phyloP scores from a whole-genome alignment of 1,140 invertebrate species.

The Drosophila lowei region DNA sequence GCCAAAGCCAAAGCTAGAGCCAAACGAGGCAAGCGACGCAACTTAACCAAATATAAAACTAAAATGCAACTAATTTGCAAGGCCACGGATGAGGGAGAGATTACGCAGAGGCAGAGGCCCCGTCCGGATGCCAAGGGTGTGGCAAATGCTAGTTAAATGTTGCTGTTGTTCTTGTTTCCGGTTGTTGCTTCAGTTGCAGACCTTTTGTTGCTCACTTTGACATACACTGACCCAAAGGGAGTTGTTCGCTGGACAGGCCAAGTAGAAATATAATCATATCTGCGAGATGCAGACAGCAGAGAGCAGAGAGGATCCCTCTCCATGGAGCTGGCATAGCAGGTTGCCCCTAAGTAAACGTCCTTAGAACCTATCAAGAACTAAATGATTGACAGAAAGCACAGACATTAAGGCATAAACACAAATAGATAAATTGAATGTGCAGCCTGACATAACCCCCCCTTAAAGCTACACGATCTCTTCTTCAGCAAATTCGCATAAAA shows the following conservation, averaged over 20 bases:
- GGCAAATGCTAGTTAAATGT: conserved; percentile 34
- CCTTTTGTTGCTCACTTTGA: conserved; percentile 42
- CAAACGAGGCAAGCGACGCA: conserved; percentile 25
- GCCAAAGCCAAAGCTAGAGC: conserved; percentile 6
- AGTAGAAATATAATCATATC: too few relatives aligned
- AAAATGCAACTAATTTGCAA: conserved; percentile 65
- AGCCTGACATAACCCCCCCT: too few relatives aligned
- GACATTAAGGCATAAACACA: too few relatives aligned
- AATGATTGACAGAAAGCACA: too few relatives aligned
- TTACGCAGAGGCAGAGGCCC: too few relatives aligned
- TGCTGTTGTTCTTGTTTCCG: conserved; percentile 12
- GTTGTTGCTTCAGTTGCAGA: conserved; percentile 20
- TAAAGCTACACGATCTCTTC: too few relatives aligned
- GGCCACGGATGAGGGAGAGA: conserved; percentile 23
- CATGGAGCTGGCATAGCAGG: too few relatives aligned
- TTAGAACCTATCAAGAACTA: too few relatives aligned
- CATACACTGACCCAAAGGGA: conserved; percentile 28
- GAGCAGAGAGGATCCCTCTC: too few relatives aligned
- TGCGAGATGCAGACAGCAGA: too few relatives aligned
- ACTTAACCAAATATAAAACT: conserved; percentile 66
- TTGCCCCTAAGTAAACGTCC: too few relatives aligned
- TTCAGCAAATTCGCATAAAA: too few relatives aligned
- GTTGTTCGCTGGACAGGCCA: not conserved
- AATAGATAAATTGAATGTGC: not conserved
- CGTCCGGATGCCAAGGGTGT: conserved; percentile 10